Percentiles rank a stretch among this genome's conserved stretches.
Conservation (phyloP, 64 coral and sea anemone species). For the Catalaphyllia jardinei region DNA sequence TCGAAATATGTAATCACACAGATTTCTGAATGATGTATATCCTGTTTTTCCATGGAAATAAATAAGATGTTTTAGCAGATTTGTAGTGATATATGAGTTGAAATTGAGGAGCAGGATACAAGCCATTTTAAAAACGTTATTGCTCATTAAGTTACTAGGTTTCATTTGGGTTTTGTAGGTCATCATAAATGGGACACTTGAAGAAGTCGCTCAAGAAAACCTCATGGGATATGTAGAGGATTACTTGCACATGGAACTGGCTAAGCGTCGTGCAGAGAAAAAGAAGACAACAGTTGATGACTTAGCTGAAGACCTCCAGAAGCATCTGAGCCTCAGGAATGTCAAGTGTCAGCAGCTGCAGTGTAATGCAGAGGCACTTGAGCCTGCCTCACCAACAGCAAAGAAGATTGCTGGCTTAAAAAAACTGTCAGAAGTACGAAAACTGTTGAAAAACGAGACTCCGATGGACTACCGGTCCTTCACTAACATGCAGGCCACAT, state of each 20-base stretch:
- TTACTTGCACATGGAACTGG: conserved; percentile 46
- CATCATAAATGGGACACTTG: conserved; percentile 72
- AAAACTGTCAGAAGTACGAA: conserved; percentile 46
- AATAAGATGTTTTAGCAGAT: too few relatives aligned
- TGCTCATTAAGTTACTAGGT: not conserved
- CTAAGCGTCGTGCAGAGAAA: conserved; percentile 4
- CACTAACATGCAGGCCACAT: not conserved
- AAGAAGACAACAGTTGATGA: conserved; percentile 49
- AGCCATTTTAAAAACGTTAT: too few relatives aligned
- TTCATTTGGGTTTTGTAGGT: conserved; percentile 21
- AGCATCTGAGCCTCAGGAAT: conserved; percentile 56
- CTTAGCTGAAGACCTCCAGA: conserved; percentile 57
- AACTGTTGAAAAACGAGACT: not conserved
- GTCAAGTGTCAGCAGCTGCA: conserved; percentile 58
- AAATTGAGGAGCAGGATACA: too few relatives aligned
- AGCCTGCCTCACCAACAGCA: conserved; percentile 37
- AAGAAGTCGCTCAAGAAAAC: conserved; percentile 94
- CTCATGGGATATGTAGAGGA: conserved; percentile 84
- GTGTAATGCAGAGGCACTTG: conserved; percentile 32
- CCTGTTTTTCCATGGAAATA: too few relatives aligned
- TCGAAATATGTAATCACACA: too few relatives aligned
- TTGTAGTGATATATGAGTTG: too few relatives aligned
- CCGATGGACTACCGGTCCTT: not conserved
- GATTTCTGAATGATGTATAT: too few relatives aligned
- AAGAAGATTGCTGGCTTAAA: conserved; percentile 39